Conservation (phyloP, 2,113 vertebrate species). For the Crypturellus undulatus region DNA sequence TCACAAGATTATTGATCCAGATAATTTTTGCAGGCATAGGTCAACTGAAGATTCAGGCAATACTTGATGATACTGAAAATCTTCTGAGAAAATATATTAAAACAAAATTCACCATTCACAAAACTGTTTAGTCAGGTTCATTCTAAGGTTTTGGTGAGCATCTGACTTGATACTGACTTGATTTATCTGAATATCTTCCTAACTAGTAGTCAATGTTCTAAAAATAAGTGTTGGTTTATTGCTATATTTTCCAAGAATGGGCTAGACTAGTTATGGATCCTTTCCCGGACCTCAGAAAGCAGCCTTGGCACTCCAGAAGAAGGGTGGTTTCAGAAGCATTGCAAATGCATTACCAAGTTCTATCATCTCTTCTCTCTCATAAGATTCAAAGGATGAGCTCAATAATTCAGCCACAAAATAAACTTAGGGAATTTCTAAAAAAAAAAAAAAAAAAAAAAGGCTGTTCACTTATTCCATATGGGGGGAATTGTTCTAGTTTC, state of each 20-base stretch:
- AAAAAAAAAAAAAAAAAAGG: not conserved
- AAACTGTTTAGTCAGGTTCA: not conserved
- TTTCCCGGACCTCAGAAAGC: not conserved
- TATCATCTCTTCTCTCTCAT: not conserved
- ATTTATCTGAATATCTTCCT: not conserved
- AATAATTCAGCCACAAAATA: not conserved
- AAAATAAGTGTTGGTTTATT: not conserved
- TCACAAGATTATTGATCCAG: not conserved
- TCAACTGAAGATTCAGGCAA: not conserved
- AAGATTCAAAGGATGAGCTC: not conserved
- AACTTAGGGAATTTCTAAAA: not conserved
- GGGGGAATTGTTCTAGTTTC: not conserved
- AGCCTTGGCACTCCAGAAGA: not conserved
- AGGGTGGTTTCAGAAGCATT: not conserved
- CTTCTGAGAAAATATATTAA: not conserved
- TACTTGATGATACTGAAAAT: not conserved
- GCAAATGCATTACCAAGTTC: not conserved
- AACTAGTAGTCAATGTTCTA: not conserved
- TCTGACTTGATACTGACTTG: not conserved
- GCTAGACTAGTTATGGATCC: not conserved
- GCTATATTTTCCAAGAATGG: not conserved
- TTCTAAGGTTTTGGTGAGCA: not conserved
- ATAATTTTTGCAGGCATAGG: not conserved
- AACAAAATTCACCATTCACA: not conserved
- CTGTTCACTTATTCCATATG: not conserved